Conservation (phyloP, 2,797 vertebrate species). For the Simalia tracyae region DNA sequence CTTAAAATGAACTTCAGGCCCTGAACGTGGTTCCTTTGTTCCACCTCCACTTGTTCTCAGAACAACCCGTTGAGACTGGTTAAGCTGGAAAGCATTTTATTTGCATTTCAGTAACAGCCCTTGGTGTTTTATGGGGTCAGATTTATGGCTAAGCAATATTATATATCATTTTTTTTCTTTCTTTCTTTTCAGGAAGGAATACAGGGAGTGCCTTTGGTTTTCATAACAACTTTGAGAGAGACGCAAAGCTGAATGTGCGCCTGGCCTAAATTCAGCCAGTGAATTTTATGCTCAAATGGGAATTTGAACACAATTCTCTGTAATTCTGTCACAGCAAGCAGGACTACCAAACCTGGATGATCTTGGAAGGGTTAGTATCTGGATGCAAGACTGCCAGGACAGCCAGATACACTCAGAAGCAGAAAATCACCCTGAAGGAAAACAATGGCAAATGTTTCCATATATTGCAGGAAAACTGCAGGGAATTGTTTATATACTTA, state of each 20-base stretch:
- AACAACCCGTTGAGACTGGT: not conserved
- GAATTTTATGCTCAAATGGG: not conserved
- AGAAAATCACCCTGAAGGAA: not conserved
- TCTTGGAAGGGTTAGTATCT: too few relatives aligned
- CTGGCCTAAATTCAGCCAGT: not conserved
- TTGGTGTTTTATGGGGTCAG: too few relatives aligned
- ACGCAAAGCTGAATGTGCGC: not conserved
- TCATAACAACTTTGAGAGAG: too few relatives aligned
- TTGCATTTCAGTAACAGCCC: too few relatives aligned
- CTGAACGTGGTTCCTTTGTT: not conserved
- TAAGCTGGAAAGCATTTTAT: not conserved
- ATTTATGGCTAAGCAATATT: too few relatives aligned
- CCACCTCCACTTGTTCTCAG: not conserved
- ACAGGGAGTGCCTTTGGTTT: not conserved
- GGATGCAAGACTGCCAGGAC: too few relatives aligned
- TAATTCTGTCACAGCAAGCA: not conserved
- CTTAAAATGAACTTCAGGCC: not conserved
- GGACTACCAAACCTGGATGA: not conserved
- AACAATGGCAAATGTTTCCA: not conserved
- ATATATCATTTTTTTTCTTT: not conserved
- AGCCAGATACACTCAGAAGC: not conserved
- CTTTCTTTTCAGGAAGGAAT: not conserved
- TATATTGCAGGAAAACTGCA: not conserved
- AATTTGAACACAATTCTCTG: not conserved
- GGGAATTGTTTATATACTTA: not conserved